Conservation (phyloP, 1,140 invertebrate species). For the Drosophila santomea region DNA sequence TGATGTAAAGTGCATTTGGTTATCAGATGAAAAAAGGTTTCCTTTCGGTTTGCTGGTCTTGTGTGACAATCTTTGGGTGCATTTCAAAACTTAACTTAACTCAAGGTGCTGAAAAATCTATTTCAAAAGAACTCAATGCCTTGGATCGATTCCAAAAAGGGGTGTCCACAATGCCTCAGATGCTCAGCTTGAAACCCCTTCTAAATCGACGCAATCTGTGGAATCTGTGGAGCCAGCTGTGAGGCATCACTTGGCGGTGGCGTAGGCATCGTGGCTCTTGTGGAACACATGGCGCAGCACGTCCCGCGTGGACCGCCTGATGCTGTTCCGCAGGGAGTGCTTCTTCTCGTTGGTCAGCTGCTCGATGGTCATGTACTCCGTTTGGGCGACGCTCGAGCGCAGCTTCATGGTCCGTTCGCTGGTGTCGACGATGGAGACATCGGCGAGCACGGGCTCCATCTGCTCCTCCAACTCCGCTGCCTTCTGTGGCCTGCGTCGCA, state of each 20-base stretch:
- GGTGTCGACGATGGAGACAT: constrained; percentile 77
- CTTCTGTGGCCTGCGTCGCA: constrained; percentile 69
- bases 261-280: constrained; percentile 75
- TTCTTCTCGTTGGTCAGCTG: constrained; percentile 73
- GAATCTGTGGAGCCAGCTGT: too few species aligned
- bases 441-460: constrained; percentile 19
- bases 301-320: constrained; percentile 76
- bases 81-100: constrained; percentile 27
- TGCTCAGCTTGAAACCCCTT: neutral
- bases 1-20: neutral
- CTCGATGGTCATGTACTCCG: constrained; percentile 74
- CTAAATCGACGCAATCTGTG: neutral
- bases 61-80: constrained; percentile 67
- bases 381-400: constrained; percentile 56
- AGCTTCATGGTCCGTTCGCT: constrained; percentile 75
- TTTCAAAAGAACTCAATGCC: neutral
- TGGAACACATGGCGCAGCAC: constrained; percentile 80
- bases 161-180: too few species aligned
- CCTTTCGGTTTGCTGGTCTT: constrained; percentile 35
- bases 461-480: constrained; percentile 5
- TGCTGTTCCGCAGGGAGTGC: constrained; percentile 74
- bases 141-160: neutral
- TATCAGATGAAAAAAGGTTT: neutral
- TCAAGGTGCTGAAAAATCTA: constrained; percentile 15
- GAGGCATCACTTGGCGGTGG: constrained; percentile 57